A percentile compares a stretch with the other conserved stretches of the same genome.
Conservation (phyloP, 1,140 invertebrate genomes). For the Melanaphis sacchari region DNA sequence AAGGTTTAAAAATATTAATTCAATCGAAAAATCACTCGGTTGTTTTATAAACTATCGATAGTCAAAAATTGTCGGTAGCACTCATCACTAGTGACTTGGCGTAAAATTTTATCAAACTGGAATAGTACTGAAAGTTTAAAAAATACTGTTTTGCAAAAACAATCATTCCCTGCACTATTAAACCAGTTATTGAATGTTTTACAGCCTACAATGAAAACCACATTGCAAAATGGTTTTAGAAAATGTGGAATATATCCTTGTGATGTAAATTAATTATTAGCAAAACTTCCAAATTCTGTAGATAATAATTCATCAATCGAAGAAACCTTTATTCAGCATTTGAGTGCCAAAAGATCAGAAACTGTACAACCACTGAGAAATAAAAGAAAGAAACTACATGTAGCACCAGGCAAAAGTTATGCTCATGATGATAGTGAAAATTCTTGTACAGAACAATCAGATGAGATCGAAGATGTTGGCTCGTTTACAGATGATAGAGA, state of each 20-base stretch:
- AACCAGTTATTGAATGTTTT: no score
- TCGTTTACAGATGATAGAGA: neutral
- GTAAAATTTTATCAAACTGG: no score
- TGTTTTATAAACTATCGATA: no score
- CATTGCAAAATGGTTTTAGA: neutral
- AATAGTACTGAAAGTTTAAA: no score
- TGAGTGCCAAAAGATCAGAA: neutral
- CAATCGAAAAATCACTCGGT: no score
- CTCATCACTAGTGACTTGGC: no score
- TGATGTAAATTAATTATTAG: neutral
- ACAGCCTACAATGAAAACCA: neutral
- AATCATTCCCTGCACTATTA: no score
- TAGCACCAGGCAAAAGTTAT: constrained; percentile 2
- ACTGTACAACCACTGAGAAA: neutral
- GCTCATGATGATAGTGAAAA: neutral
- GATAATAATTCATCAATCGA: neutral
- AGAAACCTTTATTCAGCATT: constrained; percentile 2
- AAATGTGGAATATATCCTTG: constrained; percentile 22
- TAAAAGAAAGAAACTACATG: constrained; percentile 13
- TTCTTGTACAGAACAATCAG: neutral
- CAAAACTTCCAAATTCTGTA: neutral
- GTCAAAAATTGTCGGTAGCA: no score
- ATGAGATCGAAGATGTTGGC: neutral
- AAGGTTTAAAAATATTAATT: no score
- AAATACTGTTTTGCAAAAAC: no score